Base-by-base conservation (phyloP, 1,140 invertebrate genomes). In the Sarcophaga peregrina region DNA sequence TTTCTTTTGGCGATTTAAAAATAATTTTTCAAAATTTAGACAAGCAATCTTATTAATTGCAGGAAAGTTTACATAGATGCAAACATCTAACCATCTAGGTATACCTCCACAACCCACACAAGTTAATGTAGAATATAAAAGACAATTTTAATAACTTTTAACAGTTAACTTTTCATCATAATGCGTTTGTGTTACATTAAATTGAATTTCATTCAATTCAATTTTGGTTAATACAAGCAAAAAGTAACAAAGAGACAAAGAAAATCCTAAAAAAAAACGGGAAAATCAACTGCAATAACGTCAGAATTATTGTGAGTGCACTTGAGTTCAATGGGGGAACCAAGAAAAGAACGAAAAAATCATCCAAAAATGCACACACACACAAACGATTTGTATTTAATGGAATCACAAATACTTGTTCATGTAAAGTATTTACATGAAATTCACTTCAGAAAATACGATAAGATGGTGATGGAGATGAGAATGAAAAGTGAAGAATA, bases 141-240 rank as follows among this genome's bases (percentile, higher is more conserved):
- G 25, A 37, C 25, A 37, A 37, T 37, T 37, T 37, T 37, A 37
- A 37, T 37, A 37, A 37, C 25, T 37, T 37, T 37, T 37, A 68
- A 25, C 62, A 20, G 17, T 68, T 68, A 68, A 68, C 62, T 80
- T 75, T 68, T 46, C 45, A n/a, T 46, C 73, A 75, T 75, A 75
- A 75, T 75, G 13, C 73, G 25, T 54, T 15, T 11, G 52, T n/a
- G 8, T 50, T 80, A 80, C 83, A 84, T 58, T 46, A 78, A 82
- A 84, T 84, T 82, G 58, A 84, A 84, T 84, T 84, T 48, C 80
- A 80, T 82, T 82, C 52, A 84, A 82, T 84, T 82, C 76, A 73
- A 82, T 82, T 84, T 72, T n/a, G 45, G 52, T 78, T 45, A 25
- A 37, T 62, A 76, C 50, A 37, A 58, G 73, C 73, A 46, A 75